Base-by-base conservation (phyloP, 2,113 vertebrate genomes). In the Andinoacara biseriatus region DNA sequence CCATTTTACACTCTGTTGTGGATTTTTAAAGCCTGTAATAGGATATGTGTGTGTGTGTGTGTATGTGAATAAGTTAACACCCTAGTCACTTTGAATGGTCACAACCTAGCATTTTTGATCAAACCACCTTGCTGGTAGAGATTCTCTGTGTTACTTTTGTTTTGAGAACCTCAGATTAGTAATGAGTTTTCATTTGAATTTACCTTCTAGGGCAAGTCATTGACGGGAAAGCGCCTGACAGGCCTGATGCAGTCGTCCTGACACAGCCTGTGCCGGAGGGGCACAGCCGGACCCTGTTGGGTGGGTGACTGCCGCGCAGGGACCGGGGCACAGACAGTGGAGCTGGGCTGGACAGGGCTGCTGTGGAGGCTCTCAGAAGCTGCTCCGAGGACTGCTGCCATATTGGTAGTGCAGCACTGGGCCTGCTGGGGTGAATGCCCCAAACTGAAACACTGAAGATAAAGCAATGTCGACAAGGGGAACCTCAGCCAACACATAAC, bases 191-290 rank as follows among this genome's bases (percentile, higher is more conserved):
- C 1, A 0, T 82, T 79, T 74, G 46, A 59, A 74, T 80, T 89
- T 74, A 77, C 56, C 49, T 87, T 96, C 31, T 87, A 99, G 98
- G 98, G 98, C 86, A 99, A 99, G 94, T 99, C 97, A 5, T 94
- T 99, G 96, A 95, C 97, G 2, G 97, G 97, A 92, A 99, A 98
- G 94, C 97, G 98, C 58, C 96, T 99, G 95, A 97, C 97, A 1
- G 97, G 97, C 92, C 96, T 99, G 95, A 98, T 98, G 97, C 98
- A 98, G 94, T 99, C 98, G 26, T 99, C 97, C 96, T 99, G 98
- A 99, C 94, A 43, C 89, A 81, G 83, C 57, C 87, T 29, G 86
- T 76, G 82, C 86, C 75, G 87, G 87, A 86, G 85, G 69, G 62
- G 74, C 81, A 72, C 75, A 59, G 62, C 59, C 80, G 14, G 74